These are phyloP conservation scores for Mus minutoides DNA, from an alignment of 2,797 vertebrate genomes.

Conservation along the genomic window DNA sequence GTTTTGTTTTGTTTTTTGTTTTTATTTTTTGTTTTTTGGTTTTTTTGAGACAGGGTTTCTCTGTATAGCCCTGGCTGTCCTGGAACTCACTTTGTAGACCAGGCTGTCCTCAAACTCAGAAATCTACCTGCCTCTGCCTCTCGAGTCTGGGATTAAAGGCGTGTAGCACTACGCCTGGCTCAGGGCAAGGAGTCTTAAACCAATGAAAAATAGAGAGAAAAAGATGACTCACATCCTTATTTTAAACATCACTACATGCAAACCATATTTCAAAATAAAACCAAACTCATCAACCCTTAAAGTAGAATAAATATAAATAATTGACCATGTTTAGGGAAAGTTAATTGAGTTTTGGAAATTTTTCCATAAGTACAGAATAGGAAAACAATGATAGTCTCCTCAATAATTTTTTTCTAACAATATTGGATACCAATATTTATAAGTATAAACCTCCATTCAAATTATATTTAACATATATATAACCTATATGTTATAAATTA, in stretches of 20 bases:
- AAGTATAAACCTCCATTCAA: neutral
- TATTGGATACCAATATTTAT: neutral
- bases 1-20: too few species aligned
- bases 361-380: neutral
- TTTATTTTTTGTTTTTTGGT: too few species aligned
- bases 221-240: neutral
- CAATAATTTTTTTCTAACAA: neutral
- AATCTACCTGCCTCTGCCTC: too few species aligned
- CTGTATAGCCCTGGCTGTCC: too few species aligned
- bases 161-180: too few species aligned
- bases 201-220: neutral
- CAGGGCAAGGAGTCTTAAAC: neutral
- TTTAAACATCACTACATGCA: neutral
- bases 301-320: neutral
- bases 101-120: too few species aligned
- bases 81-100: too few species aligned
- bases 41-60: too few species aligned
- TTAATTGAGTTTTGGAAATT: neutral
- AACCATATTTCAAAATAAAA: neutral
- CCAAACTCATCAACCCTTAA: neutral
- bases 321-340: rapidly evolving
- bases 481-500: neutral
- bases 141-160: too few species aligned
- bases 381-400: neutral
- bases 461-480: neutral